Evolutionary conservation across 2,797 vertebrate species (phyloP), one percentile per base, ranked within the genome.

Genomic region (Mormyrops boulengeri): DNA sequence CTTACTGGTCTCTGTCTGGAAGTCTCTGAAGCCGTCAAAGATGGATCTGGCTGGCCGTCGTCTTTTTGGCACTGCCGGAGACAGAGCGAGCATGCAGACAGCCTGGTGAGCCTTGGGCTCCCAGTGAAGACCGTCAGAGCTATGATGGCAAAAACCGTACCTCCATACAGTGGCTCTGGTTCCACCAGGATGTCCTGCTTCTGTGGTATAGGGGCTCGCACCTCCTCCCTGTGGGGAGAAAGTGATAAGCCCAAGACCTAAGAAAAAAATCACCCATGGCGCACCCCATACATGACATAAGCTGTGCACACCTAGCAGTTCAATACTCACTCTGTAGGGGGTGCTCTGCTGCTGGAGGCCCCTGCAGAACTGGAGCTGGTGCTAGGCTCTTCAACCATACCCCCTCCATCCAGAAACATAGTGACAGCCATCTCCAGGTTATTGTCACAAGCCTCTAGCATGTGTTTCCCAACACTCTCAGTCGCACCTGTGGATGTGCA

Each of bases 361-460:
- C 87, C 92, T 87, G 97, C 96, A 3, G 96, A 97, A 22, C 98
- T 97, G 93, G 98, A 97, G 90, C 99, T 99, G 92, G 99, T 99
- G 95, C 99, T 99, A 90, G 99, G 99, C 92, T 99, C 98, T 92
- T 99, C 98, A 41, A 97, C 96, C 17, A 99, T 97, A 85, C 96
- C 98, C 6, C 98, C 98, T 89, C 99, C 98, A 55, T 99, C 99
- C 93, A 99, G 94, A 94, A 99, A 99, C 99, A 99, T 99, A 66
- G 98, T 99, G 89, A 99, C 98, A 12, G 99, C 99, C 99, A 99
- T 99, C 95, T 99, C 98, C 94, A 99, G 94, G 91, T 99, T 99
- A 93, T 98, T 99, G 96, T 97, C 98, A 94, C 99, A 99, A 19
- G 99, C 99, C 94, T 99, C 99, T 14, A 99, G 95, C 98, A 99